A percentile compares a stretch with the other conserved stretches of the same genome.
Conservation (phyloP, 1,140 invertebrate species). For the Drosophila leontia region DNA sequence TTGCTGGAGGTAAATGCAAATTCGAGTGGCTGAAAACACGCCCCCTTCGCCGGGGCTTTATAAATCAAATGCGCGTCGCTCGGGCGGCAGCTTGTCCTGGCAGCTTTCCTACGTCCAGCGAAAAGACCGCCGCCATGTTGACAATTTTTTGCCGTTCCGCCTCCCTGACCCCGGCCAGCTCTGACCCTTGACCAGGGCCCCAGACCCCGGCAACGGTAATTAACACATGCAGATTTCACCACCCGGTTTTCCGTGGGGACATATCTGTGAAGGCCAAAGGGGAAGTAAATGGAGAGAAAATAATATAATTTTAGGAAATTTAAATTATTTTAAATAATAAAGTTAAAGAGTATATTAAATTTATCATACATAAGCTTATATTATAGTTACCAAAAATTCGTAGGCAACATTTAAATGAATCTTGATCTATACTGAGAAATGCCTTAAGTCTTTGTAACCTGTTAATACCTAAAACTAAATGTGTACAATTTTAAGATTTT, state of each 20-base stretch:
- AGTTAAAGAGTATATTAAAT: too few species aligned
- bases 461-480: neutral
- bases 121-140: constrained; percentile 65
- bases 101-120: constrained; percentile 50
- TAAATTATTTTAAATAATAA: too few species aligned
- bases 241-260: neutral
- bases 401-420: neutral
- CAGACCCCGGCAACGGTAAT: constrained; percentile 63
- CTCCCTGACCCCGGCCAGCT: constrained; percentile 20
- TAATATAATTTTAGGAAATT: neutral
- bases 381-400: neutral
- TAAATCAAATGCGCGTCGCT: constrained; percentile 70
- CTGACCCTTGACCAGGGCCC: constrained; percentile 56
- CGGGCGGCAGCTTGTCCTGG: constrained; percentile 67
- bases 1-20: constrained; percentile 80
- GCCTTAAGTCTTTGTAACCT: too few species aligned
- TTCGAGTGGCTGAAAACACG: constrained; percentile 60
- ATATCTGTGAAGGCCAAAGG: neutral
- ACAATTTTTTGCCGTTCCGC: constrained; percentile 57
- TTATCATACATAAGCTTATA: too few species aligned
- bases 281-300: neutral
- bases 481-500: too few species aligned
- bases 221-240: constrained; percentile 81
- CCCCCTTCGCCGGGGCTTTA: constrained; percentile 49
- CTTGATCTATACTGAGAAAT: neutral